Base-by-base conservation (phyloP, 1,140 invertebrate species). In the Drosophila oshimai region DNA sequence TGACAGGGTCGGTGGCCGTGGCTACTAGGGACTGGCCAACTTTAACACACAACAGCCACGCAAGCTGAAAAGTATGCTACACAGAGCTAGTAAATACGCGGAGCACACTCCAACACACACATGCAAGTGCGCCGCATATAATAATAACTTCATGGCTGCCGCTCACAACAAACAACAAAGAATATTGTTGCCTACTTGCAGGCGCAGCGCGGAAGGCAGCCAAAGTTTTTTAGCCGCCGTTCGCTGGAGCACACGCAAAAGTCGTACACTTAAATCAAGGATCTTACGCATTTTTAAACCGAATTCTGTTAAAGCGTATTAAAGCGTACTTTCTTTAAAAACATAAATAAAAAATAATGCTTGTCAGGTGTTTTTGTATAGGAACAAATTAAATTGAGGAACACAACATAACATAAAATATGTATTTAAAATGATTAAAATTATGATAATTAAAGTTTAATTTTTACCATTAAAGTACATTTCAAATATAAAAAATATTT, bases 31-130 rank as follows among this genome's bases (percentile, higher is more conserved):
- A 55, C 62, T 70, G 73, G 55, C 18, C 70, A 79, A 84, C 80
- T 84, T 87, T 80, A 86, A 87, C 80, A 73, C 54, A 76, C 80
- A 86, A 80, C 80, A 84, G 71, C 80, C 80, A 86, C 80, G 80
- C 75, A 86, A 84, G 51, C 75, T 75, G 55, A 69, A 84, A 86
- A 75, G 72, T 75, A 67, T 75, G 58, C 67, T 86, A 74, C 55
- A 67, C 39, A 24, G 34, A 72, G 75, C 83, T 75, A 72, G 71
- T 80, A 84, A 84, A 79, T 74, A 84, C 60, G 55, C 41, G 41
- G 33, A 41, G 41, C 51, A 62, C 26, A 62, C 41, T 62, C 45
- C 41, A 39, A 31, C 31, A 36, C 60, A 73, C 29, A 29, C 26
- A 53, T 39, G 73, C 41, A 73, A 74, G 70, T 37, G 34, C 12